Evolutionary conservation across 2,797 vertebrate species (phyloP).

Genomic region (Potorous gilbertii): DNA sequence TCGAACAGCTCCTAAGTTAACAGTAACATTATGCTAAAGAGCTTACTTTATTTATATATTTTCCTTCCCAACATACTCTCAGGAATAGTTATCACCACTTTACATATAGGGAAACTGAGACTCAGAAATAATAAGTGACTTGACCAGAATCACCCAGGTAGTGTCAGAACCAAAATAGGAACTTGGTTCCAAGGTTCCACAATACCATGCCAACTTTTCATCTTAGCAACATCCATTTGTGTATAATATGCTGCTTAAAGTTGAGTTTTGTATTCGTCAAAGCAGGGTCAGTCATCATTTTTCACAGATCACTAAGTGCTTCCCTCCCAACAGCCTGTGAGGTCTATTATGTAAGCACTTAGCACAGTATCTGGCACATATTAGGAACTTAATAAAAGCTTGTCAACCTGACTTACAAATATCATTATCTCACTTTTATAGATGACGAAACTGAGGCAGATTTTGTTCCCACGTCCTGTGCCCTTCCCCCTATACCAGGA

Average conservation of each 20-base stretch:
- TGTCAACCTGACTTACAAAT: not conserved
- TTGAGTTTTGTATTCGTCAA: not conserved
- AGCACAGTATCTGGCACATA: not conserved
- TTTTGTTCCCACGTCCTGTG: not conserved
- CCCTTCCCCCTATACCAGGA: too few species aligned
- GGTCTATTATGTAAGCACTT: not conserved
- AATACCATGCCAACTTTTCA: not conserved
- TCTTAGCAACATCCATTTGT: not conserved
- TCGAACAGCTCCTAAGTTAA: not conserved
- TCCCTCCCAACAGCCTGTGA: not conserved
- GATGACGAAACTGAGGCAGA: not conserved
- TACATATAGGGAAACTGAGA: not conserved
- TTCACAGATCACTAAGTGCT: not conserved
- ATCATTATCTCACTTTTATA: not conserved
- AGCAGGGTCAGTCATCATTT: not conserved
- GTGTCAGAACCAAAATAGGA: not conserved
- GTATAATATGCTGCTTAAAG: not conserved
- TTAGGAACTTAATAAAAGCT: not conserved
- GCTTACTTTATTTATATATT: not conserved
- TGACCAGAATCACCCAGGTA: not conserved
- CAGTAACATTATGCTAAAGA: not conserved
- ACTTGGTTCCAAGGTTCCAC: not conserved
- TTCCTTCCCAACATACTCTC: too few species aligned
- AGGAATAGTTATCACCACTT: not conserved
- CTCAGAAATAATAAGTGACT: not conserved